A percentile compares a stretch with the other conserved stretches of the same genome.
These are phyloP conservation scores for Lasioglossum leucozonium DNA, from an alignment of 2,888 invertebrate species.

Conservation along the genomic window DNA sequence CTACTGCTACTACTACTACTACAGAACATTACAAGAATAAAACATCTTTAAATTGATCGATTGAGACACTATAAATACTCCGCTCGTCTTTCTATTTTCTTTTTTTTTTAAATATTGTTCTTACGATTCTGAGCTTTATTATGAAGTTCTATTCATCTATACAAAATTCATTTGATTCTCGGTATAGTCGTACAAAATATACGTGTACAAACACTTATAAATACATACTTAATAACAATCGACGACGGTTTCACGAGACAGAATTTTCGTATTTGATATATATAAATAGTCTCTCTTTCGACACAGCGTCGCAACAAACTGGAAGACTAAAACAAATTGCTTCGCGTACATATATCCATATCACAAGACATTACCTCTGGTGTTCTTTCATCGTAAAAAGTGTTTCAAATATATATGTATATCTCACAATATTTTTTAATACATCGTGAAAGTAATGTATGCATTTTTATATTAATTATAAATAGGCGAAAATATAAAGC, in stretches of 20 bases:
- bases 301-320: slow-evolving; percentile 30
- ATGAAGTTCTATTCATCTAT: slow-evolving; percentile 60
- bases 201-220: slow-evolving; percentile 64
- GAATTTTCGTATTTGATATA: slow-evolving; percentile 56
- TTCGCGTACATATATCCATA: slow-evolving; percentile 56
- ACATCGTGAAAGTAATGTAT: slow-evolving; percentile 52
- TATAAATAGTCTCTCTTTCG: slow-evolving; percentile 43
- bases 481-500: slow-evolving; percentile 55
- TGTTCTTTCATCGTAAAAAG: slow-evolving; percentile 64
- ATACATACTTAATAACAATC: slow-evolving; percentile 53
- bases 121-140: slow-evolving; percentile 59
- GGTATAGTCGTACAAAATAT: slow-evolving; percentile 63
- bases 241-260: slow-evolving; percentile 52
- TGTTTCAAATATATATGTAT: slow-evolving; percentile 53
- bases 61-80: slow-evolving; percentile 23
- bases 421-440: slow-evolving; percentile 57
- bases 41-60: slow-evolving; percentile 48
- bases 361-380: slow-evolving; percentile 63
- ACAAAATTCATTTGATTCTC: slow-evolving; percentile 67
- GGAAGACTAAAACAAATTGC: slow-evolving; percentile 62
- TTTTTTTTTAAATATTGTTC: slow-evolving; percentile 26
- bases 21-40: slow-evolving; percentile 50
- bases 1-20: slow-evolving; percentile 22
- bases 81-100: slow-evolving; percentile 7
- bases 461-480: slow-evolving; percentile 55